These are phyloP conservation scores for Drosophila elegans DNA, from an alignment of 1,140 invertebrate genomes.

Conservation along the genomic window DNA sequence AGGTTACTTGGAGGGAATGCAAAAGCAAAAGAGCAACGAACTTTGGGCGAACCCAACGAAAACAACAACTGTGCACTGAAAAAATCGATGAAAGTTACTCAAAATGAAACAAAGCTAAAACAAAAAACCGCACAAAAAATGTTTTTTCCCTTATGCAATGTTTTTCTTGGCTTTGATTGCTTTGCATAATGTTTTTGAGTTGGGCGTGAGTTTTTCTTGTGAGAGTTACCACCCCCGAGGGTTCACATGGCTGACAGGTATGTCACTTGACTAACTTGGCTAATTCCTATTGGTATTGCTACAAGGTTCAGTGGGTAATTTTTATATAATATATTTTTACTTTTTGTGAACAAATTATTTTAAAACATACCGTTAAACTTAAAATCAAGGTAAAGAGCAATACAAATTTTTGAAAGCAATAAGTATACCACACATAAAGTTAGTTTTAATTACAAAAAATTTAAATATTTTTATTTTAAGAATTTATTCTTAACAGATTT, in stretches of 20 bases:
- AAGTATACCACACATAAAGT: too few relatives aligned
- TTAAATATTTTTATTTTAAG: too few relatives aligned
- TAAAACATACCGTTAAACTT: too few relatives aligned
- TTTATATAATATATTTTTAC: too few relatives aligned
- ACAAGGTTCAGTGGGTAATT: neutral
- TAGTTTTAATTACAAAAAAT: too few relatives aligned
- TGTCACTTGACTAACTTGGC: conserved; percentile 21
- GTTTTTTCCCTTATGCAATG: conserved; percentile 41
- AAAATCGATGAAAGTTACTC: conserved; percentile 53
- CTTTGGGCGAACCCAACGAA: conserved; percentile 15
- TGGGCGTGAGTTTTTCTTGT: conserved; percentile 29
- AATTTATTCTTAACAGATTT: too few relatives aligned
- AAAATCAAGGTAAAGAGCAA: too few relatives aligned
- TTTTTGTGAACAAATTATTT: too few relatives aligned
- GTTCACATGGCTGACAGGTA: conserved; percentile 30
- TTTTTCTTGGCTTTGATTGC: conserved; percentile 10
- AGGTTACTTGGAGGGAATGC: conserved; percentile 15
- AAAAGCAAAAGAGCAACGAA: conserved; percentile 38
- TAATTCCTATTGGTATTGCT: neutral
- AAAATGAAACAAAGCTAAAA: conserved; percentile 20
- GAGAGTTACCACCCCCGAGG: conserved; percentile 36
- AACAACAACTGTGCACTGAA: conserved; percentile 43
- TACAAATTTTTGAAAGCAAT: too few relatives aligned
- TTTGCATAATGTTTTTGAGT: conserved; percentile 33
- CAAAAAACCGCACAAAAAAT: conserved; percentile 19